phyloP scores from a whole-genome alignment of 1,140 invertebrate genomes.

The Trichomalopsis sarcophagae region DNA sequence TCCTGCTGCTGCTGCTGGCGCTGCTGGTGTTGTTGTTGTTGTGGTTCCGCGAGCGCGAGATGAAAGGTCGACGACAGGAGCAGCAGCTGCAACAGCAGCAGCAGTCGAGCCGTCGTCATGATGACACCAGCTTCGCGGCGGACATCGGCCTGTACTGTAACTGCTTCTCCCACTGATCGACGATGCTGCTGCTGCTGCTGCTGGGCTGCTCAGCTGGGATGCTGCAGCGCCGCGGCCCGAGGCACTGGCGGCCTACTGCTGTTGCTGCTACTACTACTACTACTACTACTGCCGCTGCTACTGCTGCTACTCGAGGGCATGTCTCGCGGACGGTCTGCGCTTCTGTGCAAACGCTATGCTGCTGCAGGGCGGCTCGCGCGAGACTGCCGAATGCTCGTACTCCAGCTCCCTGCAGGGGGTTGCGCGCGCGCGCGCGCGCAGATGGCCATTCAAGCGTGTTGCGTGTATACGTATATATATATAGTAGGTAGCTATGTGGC shows the following conservation, averaged over 20 bases:
- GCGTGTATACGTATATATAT: background rate
- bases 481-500: too few species aligned
- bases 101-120: background rate
- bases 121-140: background rate
- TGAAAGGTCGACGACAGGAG: background rate
- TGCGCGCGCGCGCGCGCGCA: background rate
- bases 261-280: background rate
- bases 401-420: background rate
- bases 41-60: background rate
- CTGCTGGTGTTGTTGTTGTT: background rate
- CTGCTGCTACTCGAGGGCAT: background rate
- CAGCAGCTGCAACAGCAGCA: background rate
- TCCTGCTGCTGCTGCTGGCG: background rate
- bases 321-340: background rate
- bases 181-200: background rate
- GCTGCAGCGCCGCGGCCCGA: background rate
- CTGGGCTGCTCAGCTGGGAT: conserved; percentile 7
- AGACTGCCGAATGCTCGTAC: background rate
- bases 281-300: background rate
- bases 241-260: background rate
- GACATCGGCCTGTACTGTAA: background rate
- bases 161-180: background rate
- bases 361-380: background rate
- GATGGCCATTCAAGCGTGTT: background rate
- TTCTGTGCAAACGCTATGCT: too few species aligned